Evolutionary conservation across 2,797 vertebrate genomes (phyloP).

Genomic region (Leucoraja ocellata): DNA sequence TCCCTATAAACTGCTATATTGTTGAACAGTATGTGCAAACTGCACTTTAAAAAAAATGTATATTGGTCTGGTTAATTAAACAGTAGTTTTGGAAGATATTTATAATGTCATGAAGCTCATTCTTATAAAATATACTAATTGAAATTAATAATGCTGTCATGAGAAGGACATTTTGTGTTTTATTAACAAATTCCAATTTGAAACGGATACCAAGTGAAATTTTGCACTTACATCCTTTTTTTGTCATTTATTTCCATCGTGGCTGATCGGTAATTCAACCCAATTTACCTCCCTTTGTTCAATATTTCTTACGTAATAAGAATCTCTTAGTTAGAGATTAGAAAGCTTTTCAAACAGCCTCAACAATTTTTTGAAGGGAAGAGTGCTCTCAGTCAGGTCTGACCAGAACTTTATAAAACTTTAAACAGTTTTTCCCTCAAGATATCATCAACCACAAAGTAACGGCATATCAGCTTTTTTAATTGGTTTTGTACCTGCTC

Average conservation of each 20-base stretch:
- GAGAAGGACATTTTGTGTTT: neutral
- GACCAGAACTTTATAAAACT: neutral
- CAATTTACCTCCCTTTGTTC: neutral
- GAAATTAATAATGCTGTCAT: neutral
- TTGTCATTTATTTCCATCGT: neutral
- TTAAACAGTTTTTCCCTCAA: neutral
- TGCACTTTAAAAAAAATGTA: neutral
- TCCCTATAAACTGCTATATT: neutral
- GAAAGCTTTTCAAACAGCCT: neutral
- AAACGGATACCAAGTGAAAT: neutral
- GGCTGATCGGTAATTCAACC: neutral
- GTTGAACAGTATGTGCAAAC: neutral
- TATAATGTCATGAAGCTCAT: neutral
- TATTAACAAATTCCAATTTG: neutral
- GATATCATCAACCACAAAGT: neutral
- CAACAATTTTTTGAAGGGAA: constrained; percentile 3
- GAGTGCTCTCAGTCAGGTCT: neutral
- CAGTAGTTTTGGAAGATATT: neutral
- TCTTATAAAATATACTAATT: neutral
- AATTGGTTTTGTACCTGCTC: neutral
- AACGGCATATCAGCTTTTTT: neutral
- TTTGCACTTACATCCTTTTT: too few relatives aligned
- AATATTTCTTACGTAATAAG: neutral
- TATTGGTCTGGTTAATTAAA: neutral
- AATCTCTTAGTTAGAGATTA: neutral